These are phyloP conservation scores for Phenganax stokvisi DNA, from an alignment of 92 coral and sea anemone genomes.

Conservation along the genomic window DNA sequence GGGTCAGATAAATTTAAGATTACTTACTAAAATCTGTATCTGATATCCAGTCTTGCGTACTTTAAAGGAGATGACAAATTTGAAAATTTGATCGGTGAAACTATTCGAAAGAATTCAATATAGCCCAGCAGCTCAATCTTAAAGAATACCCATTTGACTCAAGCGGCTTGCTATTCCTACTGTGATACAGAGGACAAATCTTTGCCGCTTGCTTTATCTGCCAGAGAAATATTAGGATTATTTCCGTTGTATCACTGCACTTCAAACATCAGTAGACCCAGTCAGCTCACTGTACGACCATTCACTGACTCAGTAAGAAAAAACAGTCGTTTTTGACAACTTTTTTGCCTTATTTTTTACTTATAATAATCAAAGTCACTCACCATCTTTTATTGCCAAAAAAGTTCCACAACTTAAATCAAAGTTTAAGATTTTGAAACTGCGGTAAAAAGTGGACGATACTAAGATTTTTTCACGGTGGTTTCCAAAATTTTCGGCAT, in stretches of 20 bases:
- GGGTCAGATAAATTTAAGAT: background rate
- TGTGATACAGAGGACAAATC: background rate
- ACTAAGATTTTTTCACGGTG: background rate
- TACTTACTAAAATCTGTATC: background rate
- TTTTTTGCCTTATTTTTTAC: background rate
- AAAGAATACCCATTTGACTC: background rate
- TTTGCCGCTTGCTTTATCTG: conserved; percentile 15
- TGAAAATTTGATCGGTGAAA: background rate
- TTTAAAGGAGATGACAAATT: too few species aligned
- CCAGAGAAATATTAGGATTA: background rate
- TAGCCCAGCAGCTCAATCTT: background rate
- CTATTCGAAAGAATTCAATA: background rate
- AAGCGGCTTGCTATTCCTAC: conserved; percentile 8
- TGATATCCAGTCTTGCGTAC: too few species aligned
- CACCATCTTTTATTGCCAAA: background rate
- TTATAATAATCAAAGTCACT: background rate
- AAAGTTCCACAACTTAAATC: background rate
- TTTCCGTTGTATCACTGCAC: conserved; percentile 20
- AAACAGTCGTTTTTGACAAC: background rate
- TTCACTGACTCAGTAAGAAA: conserved; percentile 23
- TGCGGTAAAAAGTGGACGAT: background rate
- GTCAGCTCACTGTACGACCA: conserved; percentile 13
- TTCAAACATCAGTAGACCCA: conserved; percentile 6
- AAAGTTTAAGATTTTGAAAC: background rate
- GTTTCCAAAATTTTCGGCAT: background rate